Percentiles rank a stretch among this genome's conserved stretches.
phyloP scores from a whole-genome alignment of 2,113 vertebrate genomes.

The Elgaria multicarinata region DNA sequence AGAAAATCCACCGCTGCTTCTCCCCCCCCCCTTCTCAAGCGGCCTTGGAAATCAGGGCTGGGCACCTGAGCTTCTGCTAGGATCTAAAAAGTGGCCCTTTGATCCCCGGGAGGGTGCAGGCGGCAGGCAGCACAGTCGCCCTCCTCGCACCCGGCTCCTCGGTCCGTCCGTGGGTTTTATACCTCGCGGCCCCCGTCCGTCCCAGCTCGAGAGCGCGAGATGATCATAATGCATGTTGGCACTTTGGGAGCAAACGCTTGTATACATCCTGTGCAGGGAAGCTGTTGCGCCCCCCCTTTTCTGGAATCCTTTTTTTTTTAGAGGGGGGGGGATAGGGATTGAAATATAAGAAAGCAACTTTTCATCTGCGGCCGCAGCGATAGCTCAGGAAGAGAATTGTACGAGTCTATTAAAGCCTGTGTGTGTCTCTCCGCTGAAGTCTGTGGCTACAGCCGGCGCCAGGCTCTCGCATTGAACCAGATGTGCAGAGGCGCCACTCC shows the following conservation, averaged over 20 bases:
- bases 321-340: not conserved
- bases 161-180: not conserved
- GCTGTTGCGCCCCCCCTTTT: not conserved
- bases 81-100: not conserved
- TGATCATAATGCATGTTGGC: not conserved
- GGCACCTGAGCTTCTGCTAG: not conserved
- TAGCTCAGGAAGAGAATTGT: slow-evolving; percentile 71
- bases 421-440: slow-evolving; percentile 76
- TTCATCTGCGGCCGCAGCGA: slow-evolving; percentile 68
- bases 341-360: slow-evolving; percentile 62
- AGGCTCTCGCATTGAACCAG: slow-evolving; percentile 83
- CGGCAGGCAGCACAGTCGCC: not conserved
- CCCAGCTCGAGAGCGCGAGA: not conserved
- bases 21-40: not conserved
- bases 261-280: not conserved
- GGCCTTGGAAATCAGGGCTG: not conserved
- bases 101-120: not conserved
- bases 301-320: not conserved
- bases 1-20: not conserved
- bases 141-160: not conserved
- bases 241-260: not conserved
- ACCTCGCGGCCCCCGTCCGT: not conserved
- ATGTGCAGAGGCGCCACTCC: slow-evolving; percentile 85
- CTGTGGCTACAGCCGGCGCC: slow-evolving; percentile 85
- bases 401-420: slow-evolving; percentile 77